Percentiles rank a stretch among this genome's conserved stretches.
These are phyloP conservation scores for Cryptoblepharus egeriae DNA, from an alignment of 2,797 vertebrate species.

Conservation along the genomic window DNA sequence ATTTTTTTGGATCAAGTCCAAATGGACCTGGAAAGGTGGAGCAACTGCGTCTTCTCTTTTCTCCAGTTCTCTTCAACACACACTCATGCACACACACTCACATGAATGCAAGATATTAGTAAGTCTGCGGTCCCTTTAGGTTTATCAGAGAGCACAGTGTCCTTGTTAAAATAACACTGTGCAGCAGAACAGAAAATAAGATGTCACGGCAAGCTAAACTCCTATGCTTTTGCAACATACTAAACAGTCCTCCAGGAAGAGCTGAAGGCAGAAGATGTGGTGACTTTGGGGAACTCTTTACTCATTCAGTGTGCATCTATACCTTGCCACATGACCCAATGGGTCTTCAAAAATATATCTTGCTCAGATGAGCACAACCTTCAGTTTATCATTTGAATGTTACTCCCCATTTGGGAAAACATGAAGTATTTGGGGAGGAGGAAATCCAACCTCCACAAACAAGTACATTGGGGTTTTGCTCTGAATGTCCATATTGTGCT, in stretches of 20 bases:
- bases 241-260: slow-evolving; percentile 53
- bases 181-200: slow-evolving; percentile 83
- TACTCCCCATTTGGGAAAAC: slow-evolving; percentile 25
- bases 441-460: slow-evolving; percentile 54
- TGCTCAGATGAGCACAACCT: slow-evolving; percentile 3
- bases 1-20: too few species aligned
- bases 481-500: slow-evolving; percentile 75
- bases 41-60: not conserved
- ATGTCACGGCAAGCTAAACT: slow-evolving; percentile 78
- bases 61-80: slow-evolving; percentile 9
- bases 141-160: slow-evolving; percentile 70
- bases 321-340: too few species aligned
- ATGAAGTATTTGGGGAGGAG: slow-evolving; percentile 1
- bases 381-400: slow-evolving; percentile 48
- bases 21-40: too few species aligned
- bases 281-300: slow-evolving; percentile 17
- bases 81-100: slow-evolving; percentile 40
- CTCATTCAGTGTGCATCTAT: not conserved
- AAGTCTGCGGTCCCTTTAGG: slow-evolving; percentile 65
- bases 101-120: slow-evolving; percentile 68
- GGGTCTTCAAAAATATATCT: not conserved
- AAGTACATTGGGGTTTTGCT: slow-evolving; percentile 70
- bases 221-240: slow-evolving; percentile 71
- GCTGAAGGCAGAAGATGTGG: not conserved
- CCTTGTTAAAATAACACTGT: slow-evolving; percentile 78